Evolutionary conservation across 2,113 vertebrate species (phyloP).

Genomic region (Laterallus jamaicensis): DNA sequence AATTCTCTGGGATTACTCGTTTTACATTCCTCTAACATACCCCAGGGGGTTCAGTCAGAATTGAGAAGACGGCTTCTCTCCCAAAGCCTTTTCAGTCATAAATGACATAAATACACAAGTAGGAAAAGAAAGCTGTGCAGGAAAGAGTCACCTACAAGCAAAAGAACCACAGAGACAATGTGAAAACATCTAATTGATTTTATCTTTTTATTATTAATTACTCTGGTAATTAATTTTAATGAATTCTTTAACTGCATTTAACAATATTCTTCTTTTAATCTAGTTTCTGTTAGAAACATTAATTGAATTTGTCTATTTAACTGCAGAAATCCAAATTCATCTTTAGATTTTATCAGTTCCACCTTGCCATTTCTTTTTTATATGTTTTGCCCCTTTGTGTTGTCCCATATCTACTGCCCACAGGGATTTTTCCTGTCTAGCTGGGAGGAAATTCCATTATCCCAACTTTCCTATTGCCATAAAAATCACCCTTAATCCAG

Average conservation of each 20-base stretch:
- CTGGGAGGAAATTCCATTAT: not conserved
- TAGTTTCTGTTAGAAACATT: not conserved
- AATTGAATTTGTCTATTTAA: not conserved
- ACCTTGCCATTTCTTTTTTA: not conserved
- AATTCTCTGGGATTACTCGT: not conserved
- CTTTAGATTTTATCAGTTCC: not conserved
- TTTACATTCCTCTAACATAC: not conserved
- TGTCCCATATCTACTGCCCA: not conserved
- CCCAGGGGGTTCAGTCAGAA: not conserved
- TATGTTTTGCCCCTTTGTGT: not conserved
- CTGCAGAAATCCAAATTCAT: not conserved
- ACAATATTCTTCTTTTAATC: not conserved
- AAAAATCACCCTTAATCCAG: not conserved
- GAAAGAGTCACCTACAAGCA: not conserved
- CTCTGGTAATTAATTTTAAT: not conserved
- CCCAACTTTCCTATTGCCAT: not conserved
- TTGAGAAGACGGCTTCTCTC: not conserved
- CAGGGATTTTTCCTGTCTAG: not conserved
- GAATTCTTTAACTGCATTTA: not conserved
- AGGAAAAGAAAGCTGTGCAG: not conserved
- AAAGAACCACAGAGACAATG: not conserved
- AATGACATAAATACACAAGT: not conserved
- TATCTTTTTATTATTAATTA: not conserved
- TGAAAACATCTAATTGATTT: not conserved
- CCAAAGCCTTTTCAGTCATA: not conserved